A percentile compares a stretch with the other conserved stretches of the same genome.
These are phyloP conservation scores for Cenopis cana DNA, from an alignment of 2,888 invertebrate genomes.

Conservation along the genomic window DNA sequence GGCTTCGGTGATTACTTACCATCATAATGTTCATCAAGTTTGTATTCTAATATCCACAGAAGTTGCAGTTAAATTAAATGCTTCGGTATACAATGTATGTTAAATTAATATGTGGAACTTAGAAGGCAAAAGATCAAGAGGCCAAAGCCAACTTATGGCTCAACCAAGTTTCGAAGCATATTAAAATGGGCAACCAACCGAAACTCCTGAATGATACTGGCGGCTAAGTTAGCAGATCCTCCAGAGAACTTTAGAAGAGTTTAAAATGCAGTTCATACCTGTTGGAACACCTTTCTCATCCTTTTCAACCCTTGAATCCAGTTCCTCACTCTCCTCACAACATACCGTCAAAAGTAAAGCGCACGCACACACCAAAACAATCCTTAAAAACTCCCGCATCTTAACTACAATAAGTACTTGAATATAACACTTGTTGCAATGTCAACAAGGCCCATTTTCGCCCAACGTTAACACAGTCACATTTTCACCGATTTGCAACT, in stretches of 20 bases:
- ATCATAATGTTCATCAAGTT: no score
- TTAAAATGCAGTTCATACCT: slow-evolving; percentile 58
- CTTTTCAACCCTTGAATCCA: slow-evolving; percentile 61
- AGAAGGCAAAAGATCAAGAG: no score
- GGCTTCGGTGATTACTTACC: not conserved
- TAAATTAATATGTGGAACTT: no score
- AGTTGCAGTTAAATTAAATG: no score
- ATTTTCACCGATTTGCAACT: slow-evolving; percentile 73
- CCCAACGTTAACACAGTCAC: slow-evolving; percentile 70
- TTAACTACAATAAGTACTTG: slow-evolving; percentile 63
- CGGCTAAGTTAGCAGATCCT: not conserved
- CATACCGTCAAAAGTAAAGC: slow-evolving; percentile 66
- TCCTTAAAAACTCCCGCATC: slow-evolving; percentile 77
- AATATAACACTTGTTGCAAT: slow-evolving; percentile 50
- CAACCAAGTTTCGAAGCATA: no score
- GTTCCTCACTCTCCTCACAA: slow-evolving; percentile 67
- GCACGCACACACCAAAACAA: slow-evolving; percentile 73
- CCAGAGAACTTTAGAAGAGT: not conserved
- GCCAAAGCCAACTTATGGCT: not conserved
- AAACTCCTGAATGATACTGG: not conserved
- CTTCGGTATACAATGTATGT: no score
- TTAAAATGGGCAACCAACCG: not conserved
- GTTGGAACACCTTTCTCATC: slow-evolving; percentile 65
- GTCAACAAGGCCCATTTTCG: slow-evolving; percentile 71
- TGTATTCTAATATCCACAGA: no score